phyloP scores from a whole-genome alignment of 2,888 invertebrate species.

The Liopterus haemorrhoidalis region DNA sequence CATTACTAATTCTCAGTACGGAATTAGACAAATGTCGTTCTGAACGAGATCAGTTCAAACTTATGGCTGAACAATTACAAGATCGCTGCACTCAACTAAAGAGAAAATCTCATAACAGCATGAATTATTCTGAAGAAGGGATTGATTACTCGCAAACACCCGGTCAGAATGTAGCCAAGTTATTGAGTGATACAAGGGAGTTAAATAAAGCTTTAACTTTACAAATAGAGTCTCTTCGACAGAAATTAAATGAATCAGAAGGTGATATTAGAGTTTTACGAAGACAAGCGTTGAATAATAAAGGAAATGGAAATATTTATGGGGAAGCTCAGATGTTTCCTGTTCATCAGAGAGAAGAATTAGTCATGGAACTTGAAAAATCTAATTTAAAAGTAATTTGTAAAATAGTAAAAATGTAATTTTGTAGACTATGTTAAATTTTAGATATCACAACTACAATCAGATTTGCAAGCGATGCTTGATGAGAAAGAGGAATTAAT shows the following conservation, averaged over 20 bases:
- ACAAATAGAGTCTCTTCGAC: slow-evolving; percentile 61
- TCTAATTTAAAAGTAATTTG: slow-evolving; percentile 55
- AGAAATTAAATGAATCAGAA: slow-evolving; percentile 63
- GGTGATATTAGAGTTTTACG: slow-evolving; percentile 65
- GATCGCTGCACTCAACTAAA: slow-evolving; percentile 49
- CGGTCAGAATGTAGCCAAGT: slow-evolving; percentile 50
- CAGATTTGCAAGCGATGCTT: slow-evolving; percentile 69
- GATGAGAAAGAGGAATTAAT: slow-evolving; percentile 82
- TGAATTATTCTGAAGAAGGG: slow-evolving; percentile 18
- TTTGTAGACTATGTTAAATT: slow-evolving; percentile 22
- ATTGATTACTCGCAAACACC: slow-evolving; percentile 37
- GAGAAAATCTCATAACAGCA: slow-evolving; percentile 38
- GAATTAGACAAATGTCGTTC: slow-evolving; percentile 72
- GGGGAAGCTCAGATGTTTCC: slow-evolving; percentile 42
- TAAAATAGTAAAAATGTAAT: not conserved
- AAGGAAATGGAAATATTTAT: slow-evolving; percentile 27
- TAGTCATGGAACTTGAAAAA: slow-evolving; percentile 62
- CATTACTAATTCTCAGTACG: slow-evolving; percentile 68
- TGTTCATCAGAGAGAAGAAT: slow-evolving; percentile 58
- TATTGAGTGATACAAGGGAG: slow-evolving; percentile 55
- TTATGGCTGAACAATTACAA: slow-evolving; percentile 73
- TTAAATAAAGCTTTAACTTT: slow-evolving; percentile 53
- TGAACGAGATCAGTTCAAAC: slow-evolving; percentile 73
- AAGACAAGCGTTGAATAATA: slow-evolving; percentile 41
- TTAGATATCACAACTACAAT: slow-evolving; percentile 66